A percentile compares a stretch with the other conserved stretches of the same genome.
phyloP scores from a whole-genome alignment of 2,113 vertebrate species.

The Ammodytes dubius region DNA sequence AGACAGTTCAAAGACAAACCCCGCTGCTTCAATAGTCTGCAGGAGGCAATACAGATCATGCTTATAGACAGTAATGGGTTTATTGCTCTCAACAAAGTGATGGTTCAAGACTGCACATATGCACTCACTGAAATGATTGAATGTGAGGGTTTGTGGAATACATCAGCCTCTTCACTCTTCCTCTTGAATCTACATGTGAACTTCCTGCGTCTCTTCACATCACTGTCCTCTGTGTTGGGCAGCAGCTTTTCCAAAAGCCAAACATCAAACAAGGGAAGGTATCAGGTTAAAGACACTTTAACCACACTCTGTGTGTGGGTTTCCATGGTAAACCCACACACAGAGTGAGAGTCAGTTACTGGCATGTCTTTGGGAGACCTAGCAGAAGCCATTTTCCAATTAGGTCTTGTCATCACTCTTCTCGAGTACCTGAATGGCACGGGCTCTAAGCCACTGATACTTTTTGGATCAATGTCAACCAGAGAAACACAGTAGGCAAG shows the following conservation, averaged over 20 bases:
- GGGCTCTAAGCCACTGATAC: constrained; percentile 18
- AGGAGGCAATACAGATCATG: constrained; percentile 49
- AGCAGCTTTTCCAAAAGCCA: constrained; percentile 19
- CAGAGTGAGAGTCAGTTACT: constrained; percentile 36
- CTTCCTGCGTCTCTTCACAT: constrained; percentile 41
- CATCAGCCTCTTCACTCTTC: constrained; percentile 24
- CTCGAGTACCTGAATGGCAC: constrained; percentile 60
- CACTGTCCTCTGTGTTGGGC: not conserved
- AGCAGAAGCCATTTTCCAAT: constrained; percentile 58
- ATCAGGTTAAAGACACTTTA: constrained; percentile 38
- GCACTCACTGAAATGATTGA: constrained; percentile 26
- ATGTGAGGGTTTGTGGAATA: constrained; percentile 47
- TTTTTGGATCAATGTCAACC: constrained; percentile 12
- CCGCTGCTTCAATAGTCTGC: constrained; percentile 25
- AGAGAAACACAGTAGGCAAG: not conserved
- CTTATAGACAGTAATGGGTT: constrained; percentile 60
- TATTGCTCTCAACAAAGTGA: constrained; percentile 53
- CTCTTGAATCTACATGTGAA: constrained; percentile 17
- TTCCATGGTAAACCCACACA: constrained; percentile 46
- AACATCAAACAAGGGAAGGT: constrained; percentile 38
- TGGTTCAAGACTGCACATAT: constrained; percentile 29
- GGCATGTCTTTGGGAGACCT: constrained; percentile 44
- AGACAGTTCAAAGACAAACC: constrained; percentile 50
- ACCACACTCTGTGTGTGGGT: no score
- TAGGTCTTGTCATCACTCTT: constrained; percentile 64